A percentile compares a stretch with the other conserved stretches of the same genome.
Conservation (phyloP, 2,113 vertebrate species). For the Rhinolophus ferrumequinum region DNA sequence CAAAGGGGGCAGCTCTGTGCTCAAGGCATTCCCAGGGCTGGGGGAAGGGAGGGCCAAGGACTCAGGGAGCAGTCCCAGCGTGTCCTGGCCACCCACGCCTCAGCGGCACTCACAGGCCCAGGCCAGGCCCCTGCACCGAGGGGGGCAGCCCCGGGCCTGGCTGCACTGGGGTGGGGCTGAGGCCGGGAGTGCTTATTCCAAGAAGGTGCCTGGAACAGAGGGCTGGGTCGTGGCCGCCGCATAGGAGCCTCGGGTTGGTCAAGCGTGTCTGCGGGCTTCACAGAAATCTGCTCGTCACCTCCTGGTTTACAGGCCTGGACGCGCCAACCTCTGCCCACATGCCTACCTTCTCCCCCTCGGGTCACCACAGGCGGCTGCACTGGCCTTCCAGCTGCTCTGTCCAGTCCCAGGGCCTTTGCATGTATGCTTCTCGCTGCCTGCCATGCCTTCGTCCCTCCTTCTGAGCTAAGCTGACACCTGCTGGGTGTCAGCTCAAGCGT, state of each 20-base stretch:
- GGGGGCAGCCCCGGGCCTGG: neutral
- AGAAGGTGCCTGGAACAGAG: neutral
- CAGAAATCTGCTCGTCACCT: neutral
- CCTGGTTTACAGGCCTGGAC: neutral
- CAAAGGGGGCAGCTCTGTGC: neutral
- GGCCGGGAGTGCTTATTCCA: neutral
- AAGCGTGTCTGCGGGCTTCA: neutral
- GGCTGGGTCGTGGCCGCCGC: neutral
- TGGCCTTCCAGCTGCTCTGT: neutral
- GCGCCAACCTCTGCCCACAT: neutral
- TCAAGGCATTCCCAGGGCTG: slow-evolving; percentile 35
- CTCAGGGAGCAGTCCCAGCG: slow-evolving; percentile 2
- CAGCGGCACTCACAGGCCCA: neutral
- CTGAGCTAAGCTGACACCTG: neutral
- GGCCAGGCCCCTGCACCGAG: neutral
- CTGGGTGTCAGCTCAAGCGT: neutral
- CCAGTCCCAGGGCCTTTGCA: neutral
- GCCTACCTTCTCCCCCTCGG: neutral
- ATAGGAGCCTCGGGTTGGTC: neutral
- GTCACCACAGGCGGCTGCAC: fast-evolving
- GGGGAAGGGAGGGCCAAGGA: too few species aligned
- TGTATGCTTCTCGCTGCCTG: neutral
- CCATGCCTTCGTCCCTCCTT: neutral
- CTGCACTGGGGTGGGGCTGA: neutral
- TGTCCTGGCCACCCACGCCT: neutral